Conservation (phyloP, 1,140 invertebrate species). For the Tetramorium simillimum region DNA sequence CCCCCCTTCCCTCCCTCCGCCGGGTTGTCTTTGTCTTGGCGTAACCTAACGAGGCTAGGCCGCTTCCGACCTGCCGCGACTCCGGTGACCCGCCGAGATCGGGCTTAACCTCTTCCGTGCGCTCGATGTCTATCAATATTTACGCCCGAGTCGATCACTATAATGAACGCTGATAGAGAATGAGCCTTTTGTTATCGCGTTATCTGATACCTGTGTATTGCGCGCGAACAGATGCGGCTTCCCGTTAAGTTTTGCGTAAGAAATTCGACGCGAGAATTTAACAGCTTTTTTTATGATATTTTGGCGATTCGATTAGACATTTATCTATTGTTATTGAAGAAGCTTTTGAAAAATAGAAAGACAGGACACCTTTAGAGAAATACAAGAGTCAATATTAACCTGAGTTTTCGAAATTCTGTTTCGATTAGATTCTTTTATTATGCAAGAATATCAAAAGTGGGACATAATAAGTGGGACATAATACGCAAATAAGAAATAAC, state of each 20-base stretch:
- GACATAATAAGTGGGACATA: neutral
- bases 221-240: neutral
- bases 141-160: constrained; percentile 4
- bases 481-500: neutral
- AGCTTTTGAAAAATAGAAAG: neutral
- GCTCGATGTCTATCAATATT: constrained; percentile 26
- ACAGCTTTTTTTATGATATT: neutral
- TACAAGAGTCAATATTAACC: neutral
- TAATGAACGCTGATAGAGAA: neutral
- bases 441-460: neutral
- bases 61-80: constrained; percentile 61
- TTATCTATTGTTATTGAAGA: neutral
- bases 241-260: neutral
- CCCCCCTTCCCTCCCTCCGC: neutral
- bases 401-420: neutral
- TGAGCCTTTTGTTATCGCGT: constrained; percentile 11
- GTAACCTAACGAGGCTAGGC: constrained; percentile 57
- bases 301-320: neutral
- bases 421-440: neutral
- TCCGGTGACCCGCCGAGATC: constrained; percentile 62
- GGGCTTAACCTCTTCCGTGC: constrained; percentile 9
- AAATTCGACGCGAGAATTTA: neutral
- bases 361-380: neutral
- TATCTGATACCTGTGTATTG: neutral
- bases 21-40: constrained; percentile 53